Percentiles rank a stretch among this genome's conserved stretches.
Conservation (phyloP, 2,113 vertebrate genomes). For the Panthera uncia region DNA sequence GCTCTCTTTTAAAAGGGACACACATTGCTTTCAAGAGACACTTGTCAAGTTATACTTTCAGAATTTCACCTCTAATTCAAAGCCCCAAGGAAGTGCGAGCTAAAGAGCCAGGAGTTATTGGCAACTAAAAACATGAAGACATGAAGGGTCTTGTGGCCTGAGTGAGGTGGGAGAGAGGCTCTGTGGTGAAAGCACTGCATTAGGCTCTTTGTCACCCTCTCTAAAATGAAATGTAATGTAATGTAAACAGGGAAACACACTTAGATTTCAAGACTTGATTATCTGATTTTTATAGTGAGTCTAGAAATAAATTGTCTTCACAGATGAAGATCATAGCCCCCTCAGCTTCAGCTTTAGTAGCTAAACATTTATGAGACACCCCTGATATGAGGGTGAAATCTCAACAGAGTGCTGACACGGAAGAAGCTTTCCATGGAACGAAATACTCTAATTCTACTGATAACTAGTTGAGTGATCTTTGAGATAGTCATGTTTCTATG, state of each 20-base stretch:
- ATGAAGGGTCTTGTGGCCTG: fast-evolving
- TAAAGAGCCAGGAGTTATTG: not conserved
- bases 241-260: not conserved
- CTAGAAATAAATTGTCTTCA: not conserved
- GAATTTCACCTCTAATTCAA: not conserved
- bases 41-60: not conserved
- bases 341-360: not conserved
- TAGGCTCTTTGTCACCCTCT: not conserved
- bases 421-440: not conserved
- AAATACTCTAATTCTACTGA: not conserved
- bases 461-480: not conserved
- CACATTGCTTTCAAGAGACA: not conserved
- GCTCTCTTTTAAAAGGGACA: not conserved
- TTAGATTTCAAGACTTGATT: not conserved
- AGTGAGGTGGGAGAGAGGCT: fast-evolving
- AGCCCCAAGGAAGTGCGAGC: not conserved
- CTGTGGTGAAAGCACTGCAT: fast-evolving
- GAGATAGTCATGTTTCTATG: not conserved
- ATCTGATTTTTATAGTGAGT: not conserved
- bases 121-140: not conserved
- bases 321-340: not conserved
- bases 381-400: fast-evolving
- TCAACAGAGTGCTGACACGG: not conserved
- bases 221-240: not conserved
- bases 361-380: not conserved